Conservation (phyloP, 2,113 vertebrate genomes). For the Taxidea taxus region DNA sequence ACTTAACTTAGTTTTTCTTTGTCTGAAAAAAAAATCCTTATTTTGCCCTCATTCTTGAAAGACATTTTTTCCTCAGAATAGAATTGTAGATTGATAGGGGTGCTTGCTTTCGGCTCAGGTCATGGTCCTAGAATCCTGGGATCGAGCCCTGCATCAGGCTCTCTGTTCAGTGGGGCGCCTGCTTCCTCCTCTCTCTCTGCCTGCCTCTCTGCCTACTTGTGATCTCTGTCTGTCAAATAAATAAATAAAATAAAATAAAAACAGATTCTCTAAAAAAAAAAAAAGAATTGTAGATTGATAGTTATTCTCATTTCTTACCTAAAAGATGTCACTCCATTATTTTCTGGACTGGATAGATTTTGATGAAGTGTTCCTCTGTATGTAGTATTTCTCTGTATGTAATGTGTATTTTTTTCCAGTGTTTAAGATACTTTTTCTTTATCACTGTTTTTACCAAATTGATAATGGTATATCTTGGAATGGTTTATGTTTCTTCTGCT, state of each 20-base stretch:
- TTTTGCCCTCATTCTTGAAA: not conserved
- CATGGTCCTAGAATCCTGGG: no score
- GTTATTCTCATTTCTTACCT: not conserved
- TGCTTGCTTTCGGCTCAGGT: no score
- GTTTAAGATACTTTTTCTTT: not conserved
- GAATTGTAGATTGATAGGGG: not conserved
- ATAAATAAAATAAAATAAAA: no score
- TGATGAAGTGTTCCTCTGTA: not conserved
- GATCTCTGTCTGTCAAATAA: no score
- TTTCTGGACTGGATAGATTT: not conserved
- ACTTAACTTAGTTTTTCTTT: not conserved
- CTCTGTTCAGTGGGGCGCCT: no score
- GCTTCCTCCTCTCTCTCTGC: no score
- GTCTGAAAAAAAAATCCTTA: not conserved
- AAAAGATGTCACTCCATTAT: not conserved
- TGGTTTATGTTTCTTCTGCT: not conserved
- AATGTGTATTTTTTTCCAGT: not conserved
- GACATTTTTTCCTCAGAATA: not conserved
- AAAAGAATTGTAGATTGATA: not conserved
- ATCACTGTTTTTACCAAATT: not conserved
- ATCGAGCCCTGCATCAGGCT: no score
- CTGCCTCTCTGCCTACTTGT: no score
- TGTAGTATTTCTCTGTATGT: not conserved
- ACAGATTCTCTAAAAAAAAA: no score
- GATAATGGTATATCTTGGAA: not conserved